phyloP scores from a whole-genome alignment of 2,797 vertebrate genomes.

The Etheostoma perlongum region DNA sequence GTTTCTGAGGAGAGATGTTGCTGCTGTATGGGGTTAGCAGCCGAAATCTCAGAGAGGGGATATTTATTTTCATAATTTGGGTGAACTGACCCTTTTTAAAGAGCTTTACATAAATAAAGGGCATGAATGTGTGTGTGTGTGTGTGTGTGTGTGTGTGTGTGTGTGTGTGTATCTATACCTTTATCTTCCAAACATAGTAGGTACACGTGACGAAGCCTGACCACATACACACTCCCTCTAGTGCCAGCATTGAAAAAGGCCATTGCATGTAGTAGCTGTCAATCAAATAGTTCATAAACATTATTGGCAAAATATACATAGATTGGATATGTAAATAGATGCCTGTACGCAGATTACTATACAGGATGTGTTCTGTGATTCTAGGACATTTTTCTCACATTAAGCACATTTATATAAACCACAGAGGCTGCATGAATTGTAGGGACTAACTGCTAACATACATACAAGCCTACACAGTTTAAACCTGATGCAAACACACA shows the following conservation, averaged over 20 bases:
- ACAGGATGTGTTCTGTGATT: not conserved
- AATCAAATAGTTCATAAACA: constrained; percentile 35
- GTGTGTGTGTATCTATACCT: constrained; percentile 54
- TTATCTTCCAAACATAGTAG: constrained; percentile 85
- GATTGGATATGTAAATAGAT: not conserved
- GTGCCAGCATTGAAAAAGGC: constrained; percentile 81
- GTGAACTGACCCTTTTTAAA: not conserved
- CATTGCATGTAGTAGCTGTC: constrained; percentile 76
- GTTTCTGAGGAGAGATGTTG: not conserved
- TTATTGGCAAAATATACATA: constrained; percentile 1
- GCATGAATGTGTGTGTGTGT: not conserved
- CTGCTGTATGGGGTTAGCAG: not conserved
- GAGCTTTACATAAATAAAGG: not conserved
- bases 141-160: not conserved
- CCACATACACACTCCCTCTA: constrained; percentile 87
- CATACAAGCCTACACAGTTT: not conserved
- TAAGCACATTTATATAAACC: not conserved
- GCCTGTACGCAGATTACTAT: not conserved
- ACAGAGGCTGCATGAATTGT: not conserved
- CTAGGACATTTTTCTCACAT: constrained; percentile 1
- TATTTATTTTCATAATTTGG: not conserved
- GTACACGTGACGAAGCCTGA: constrained; percentile 81
- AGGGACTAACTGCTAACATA: not conserved
- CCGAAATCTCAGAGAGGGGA: not conserved
- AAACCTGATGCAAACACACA: not conserved